Evolutionary conservation across 2,888 invertebrate genomes (phyloP).

Genomic region (Lasioglossum zephyrum): DNA sequence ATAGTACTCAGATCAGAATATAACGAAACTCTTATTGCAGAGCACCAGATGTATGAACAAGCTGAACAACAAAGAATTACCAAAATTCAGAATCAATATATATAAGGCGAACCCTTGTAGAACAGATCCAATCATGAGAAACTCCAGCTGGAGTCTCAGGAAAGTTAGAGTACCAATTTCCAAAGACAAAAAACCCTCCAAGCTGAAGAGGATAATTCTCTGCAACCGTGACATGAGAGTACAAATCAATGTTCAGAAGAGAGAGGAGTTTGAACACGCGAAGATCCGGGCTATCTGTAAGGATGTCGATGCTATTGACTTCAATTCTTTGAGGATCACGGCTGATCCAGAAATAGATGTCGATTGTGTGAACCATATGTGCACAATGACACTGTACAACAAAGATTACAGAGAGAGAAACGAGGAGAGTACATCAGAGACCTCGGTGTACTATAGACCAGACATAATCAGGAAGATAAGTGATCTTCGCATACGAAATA

Average conservation of each 20-base stretch:
- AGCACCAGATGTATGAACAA: slow-evolving; percentile 24
- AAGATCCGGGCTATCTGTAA: slow-evolving; percentile 36
- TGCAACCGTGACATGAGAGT: slow-evolving; percentile 46
- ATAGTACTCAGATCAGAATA: neutral
- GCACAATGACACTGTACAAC: slow-evolving; percentile 68
- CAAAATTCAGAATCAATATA: slow-evolving; percentile 43
- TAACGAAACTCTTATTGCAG: slow-evolving; percentile 13
- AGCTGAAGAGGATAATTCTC: slow-evolving; percentile 62
- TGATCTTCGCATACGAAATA: slow-evolving; percentile 33
- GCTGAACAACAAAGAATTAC: slow-evolving; percentile 18
- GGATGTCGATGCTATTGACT: slow-evolving; percentile 60
- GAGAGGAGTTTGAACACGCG: slow-evolving; percentile 26
- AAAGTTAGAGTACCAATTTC: slow-evolving; percentile 36
- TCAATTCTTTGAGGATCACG: slow-evolving; percentile 71
- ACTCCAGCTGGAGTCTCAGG: slow-evolving; percentile 22
- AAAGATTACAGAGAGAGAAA: slow-evolving; percentile 60
- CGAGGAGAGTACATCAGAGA: slow-evolving; percentile 55
- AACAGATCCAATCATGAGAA: neutral
- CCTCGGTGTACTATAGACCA: slow-evolving; percentile 56
- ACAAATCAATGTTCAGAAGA: slow-evolving; percentile 35
- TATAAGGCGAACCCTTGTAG: slow-evolving; percentile 1
- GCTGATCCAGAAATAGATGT: slow-evolving; percentile 64
- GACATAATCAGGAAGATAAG: slow-evolving; percentile 65
- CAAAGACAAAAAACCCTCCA: slow-evolving; percentile 65
- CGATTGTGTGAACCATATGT: slow-evolving; percentile 64